Evolutionary conservation across 2,797 vertebrate species (phyloP), one percentile per base, ranked within the genome.

Genomic region (Lophotriccus pileatus): DNA sequence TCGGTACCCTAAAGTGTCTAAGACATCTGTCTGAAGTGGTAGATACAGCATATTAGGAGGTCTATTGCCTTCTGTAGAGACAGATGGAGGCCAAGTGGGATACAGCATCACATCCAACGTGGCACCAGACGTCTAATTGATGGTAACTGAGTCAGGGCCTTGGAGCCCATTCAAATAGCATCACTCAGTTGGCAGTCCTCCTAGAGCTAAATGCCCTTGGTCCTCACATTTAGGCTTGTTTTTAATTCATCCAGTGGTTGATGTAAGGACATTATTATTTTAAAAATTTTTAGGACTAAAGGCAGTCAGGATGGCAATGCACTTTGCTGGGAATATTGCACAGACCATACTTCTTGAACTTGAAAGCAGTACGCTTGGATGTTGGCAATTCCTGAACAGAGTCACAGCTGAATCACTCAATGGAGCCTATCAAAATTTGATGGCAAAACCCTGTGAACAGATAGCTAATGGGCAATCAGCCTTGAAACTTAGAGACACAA

Each of bases 31-130:
- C 56, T 81, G 41, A 55, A 73, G 52, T 59, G 39, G 34, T 63
- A 44, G 37, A 27, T 83, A 17, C 19, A 74, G 77, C 32, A 64
- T 36, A 41, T 56, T 49, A 88, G 73, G 73, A 93, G 53, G 32
- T 15, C 66, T 88, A 37, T 25, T 88, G 49, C 53, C 76, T 94
- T 94, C 79, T 75, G 69, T 37, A 88, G 76, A 46, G 47, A 80
- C 62, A 90, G 32, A 80, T 85, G 58, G 69, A 74, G 14, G 37
- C 64, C 64, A 77, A 78, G 37, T 52, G 55, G 72, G 73, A 34
- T 70, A 72, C 13, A 15, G 46, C 56, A 84, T 70, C 80, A 63
- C 32, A 78, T 84, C 41, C 73, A 34, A 78, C 1, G 1, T 68
- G 58, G 25, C 64, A 81, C 14, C 59, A 86, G 53, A 75, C 2